These are phyloP conservation scores for Bombus sibiricus DNA, from an alignment of 1,140 invertebrate species.

Conservation along the genomic window DNA sequence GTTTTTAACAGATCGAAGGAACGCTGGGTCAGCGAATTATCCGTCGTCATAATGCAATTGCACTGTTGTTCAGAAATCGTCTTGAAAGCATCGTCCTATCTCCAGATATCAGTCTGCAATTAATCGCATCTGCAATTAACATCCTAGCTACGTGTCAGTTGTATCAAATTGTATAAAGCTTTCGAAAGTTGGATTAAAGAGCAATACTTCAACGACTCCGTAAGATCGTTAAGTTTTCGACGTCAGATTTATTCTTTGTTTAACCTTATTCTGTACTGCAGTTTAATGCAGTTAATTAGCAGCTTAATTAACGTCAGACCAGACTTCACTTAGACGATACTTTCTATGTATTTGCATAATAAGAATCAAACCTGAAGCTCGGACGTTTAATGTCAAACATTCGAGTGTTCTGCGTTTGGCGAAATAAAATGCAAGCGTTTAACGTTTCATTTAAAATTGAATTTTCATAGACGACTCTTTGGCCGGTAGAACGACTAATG, in stretches of 20 bases:
- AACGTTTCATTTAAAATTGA: too few relatives aligned
- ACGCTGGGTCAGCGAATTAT: neutral
- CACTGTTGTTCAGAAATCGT: neutral
- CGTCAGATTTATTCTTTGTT: neutral
- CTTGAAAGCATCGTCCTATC: neutral
- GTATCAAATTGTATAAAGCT: neutral
- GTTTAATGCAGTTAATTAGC: neutral
- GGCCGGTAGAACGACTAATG: too few relatives aligned
- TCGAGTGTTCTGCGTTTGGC: too few relatives aligned
- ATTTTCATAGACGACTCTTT: too few relatives aligned
- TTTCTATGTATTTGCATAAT: slow-evolving; percentile 45
- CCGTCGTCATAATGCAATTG: slow-evolving; percentile 15
- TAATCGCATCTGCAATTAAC: neutral
- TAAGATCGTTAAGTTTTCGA: neutral
- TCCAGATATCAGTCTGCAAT: neutral
- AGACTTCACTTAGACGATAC: neutral
- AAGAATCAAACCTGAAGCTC: neutral
- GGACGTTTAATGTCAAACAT: neutral
- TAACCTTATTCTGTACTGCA: neutral
- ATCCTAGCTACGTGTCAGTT: neutral
- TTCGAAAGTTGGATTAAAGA: neutral
- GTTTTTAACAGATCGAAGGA: neutral
- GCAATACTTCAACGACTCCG: neutral
- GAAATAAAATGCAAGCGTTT: neutral
- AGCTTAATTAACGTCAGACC: neutral